Percentiles rank a stretch among this genome's conserved stretches.
phyloP scores from a whole-genome alignment of 2,888 invertebrate species.

The Euzetes globulus region DNA sequence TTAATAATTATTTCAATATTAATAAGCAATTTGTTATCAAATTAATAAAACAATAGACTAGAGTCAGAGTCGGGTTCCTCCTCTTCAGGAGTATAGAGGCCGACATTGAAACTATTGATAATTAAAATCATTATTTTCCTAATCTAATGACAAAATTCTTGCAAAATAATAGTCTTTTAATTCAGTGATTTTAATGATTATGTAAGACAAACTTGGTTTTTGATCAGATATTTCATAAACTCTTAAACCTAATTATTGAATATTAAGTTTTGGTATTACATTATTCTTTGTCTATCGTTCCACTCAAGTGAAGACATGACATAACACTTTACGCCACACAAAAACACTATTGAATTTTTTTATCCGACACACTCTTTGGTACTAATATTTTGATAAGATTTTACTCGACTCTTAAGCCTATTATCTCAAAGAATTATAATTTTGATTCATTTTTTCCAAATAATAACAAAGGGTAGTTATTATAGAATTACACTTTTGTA shows the following conservation, averaged over 20 bases:
- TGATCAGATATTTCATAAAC: not conserved
- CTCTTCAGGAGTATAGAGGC: too few species aligned
- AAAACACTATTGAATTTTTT: not conserved
- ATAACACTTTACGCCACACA: not conserved
- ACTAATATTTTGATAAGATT: not conserved
- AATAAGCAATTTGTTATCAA: not conserved
- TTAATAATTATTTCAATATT: not conserved
- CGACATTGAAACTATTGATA: too few species aligned
- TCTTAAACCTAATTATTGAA: not conserved
- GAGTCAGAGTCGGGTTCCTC: too few species aligned
- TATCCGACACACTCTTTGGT: not conserved
- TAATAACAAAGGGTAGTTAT: too few species aligned
- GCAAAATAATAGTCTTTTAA: too few species aligned
- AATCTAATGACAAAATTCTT: too few species aligned
- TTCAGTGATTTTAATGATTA: too few species aligned
- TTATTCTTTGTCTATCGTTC: not conserved
- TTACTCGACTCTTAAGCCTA: conserved; percentile 2
- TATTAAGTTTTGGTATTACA: not conserved
- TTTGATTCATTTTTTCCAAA: not conserved
- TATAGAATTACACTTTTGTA: too few species aligned
- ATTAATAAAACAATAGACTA: not conserved
- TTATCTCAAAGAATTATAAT: not conserved
- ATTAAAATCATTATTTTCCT: too few species aligned
- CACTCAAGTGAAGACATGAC: not conserved
- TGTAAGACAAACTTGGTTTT: not conserved